Evolutionary conservation across 2,797 vertebrate species (phyloP).

Genomic region (Microchirus variegatus): DNA sequence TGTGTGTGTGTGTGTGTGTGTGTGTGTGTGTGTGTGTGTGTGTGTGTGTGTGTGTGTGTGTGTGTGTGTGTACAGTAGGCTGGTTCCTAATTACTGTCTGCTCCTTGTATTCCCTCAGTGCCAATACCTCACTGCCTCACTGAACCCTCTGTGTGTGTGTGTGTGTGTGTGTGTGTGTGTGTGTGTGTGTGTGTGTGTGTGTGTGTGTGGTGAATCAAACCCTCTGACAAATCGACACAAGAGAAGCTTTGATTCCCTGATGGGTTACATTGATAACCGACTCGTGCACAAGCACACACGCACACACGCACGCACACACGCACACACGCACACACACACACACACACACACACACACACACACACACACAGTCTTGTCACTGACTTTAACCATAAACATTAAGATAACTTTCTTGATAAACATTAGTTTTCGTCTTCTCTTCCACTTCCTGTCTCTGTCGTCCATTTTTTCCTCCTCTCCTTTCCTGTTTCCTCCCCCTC

Average conservation of each 20-base stretch:
- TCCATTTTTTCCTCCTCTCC: not conserved
- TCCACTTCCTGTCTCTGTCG: too few species aligned
- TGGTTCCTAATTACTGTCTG: conserved; percentile 95
- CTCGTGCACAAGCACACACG: not conserved
- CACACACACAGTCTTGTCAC: too few species aligned
- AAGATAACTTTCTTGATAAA: too few species aligned
- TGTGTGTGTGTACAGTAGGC: conserved; percentile 84
- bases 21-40: conserved; percentile 28
- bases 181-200: conserved; percentile 8
- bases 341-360: not conserved
- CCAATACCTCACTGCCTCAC: conserved; percentile 92
- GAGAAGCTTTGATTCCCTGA: conserved; percentile 34
- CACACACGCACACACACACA: not conserved
- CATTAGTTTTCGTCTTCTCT: too few species aligned
- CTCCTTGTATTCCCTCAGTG: conserved; percentile 93
- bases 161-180: conserved; percentile 37
- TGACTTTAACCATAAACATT: too few species aligned
- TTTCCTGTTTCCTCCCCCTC: not conserved
- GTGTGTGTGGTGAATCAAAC: conserved; percentile 36
- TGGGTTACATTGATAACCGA: not conserved
- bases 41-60: conserved; percentile 28
- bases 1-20: conserved; percentile 54
- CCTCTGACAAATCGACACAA: conserved; percentile 47
- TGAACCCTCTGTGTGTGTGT: conserved; percentile 68
- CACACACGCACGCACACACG: not conserved